Percentiles rank a stretch among this genome's conserved stretches.
These are phyloP conservation scores for Eupithecia inturbata DNA, from an alignment of 2,888 invertebrate genomes.

Conservation along the genomic window DNA sequence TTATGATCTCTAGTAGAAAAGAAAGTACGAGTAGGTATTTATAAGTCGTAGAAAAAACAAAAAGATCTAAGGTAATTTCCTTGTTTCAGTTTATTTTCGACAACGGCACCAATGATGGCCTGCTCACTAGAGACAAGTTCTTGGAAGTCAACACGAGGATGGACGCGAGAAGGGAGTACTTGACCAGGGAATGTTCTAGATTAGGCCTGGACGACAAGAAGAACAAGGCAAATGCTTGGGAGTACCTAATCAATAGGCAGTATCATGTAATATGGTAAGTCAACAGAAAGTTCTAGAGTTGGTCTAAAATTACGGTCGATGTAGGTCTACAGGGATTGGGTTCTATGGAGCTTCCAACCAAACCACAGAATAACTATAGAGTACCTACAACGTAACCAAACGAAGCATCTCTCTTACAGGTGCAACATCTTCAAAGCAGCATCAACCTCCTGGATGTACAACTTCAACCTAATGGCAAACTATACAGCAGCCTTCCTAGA, in stretches of 20 bases:
- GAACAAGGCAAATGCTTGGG: constrained; percentile 92
- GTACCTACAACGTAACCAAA: neutral
- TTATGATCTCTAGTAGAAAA: neutral
- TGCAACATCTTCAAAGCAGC: constrained; percentile 93
- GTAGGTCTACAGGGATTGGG: neutral
- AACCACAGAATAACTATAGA: neutral
- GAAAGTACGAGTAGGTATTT: neutral
- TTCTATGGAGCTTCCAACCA: neutral
- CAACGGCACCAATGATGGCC: constrained; percentile 72
- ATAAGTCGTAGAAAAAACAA: neutral
- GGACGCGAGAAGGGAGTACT: constrained; percentile 82
- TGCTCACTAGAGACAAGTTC: constrained; percentile 79
- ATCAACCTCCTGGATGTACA: constrained; percentile 97
- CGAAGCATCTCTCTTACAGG: constrained; percentile 64
- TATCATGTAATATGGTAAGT: constrained; percentile 91
- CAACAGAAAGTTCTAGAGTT: no score
- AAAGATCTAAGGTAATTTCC: constrained; percentile 6
- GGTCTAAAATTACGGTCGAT: neutral
- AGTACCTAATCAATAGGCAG: constrained; percentile 91
- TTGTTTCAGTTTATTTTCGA: constrained; percentile 80
- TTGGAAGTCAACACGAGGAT: constrained; percentile 85
- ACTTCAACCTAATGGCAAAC: constrained; percentile 93
- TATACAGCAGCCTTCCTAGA: constrained; percentile 90
- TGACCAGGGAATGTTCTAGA: constrained; percentile 85
- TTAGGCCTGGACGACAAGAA: constrained; percentile 85